Percentiles rank a stretch among this genome's conserved stretches.
Conservation (phyloP, 23 tunicate species). For the Ascidia mentula region DNA sequence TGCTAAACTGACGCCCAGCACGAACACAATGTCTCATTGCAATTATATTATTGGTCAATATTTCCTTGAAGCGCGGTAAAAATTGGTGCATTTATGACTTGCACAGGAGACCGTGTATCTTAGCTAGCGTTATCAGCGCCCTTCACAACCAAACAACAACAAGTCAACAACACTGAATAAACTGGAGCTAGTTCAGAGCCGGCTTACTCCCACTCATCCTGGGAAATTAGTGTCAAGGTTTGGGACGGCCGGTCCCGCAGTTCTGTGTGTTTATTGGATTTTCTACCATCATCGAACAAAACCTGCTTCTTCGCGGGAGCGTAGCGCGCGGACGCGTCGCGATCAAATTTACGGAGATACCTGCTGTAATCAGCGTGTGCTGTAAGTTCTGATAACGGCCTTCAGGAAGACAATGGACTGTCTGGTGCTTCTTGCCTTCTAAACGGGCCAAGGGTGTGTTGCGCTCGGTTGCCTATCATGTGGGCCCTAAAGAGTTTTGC, state of each 20-base stretch:
- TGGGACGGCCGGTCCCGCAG: not conserved
- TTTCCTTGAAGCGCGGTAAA: too few species aligned
- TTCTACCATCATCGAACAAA: not conserved
- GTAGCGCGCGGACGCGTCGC: not conserved
- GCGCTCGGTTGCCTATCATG: not conserved
- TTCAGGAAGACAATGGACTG: not conserved
- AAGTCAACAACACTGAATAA: not conserved
- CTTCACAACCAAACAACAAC: not conserved
- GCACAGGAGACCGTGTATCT: not conserved
- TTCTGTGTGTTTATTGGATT: not conserved
- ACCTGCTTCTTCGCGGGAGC: not conserved
- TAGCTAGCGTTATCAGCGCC: not conserved
- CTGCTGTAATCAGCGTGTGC: not conserved
- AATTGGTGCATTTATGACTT: too few species aligned
- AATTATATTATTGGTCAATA: too few species aligned
- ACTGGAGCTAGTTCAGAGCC: slow-evolving; percentile 17
- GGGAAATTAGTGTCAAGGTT: slow-evolving; percentile 7
- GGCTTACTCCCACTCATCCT: slow-evolving; percentile 7
- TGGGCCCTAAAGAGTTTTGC: too few species aligned
- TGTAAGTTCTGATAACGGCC: not conserved
- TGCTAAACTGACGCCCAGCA: too few species aligned
- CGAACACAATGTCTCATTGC: too few species aligned
- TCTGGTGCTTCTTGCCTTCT: slow-evolving; percentile 8
- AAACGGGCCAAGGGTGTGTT: slow-evolving; percentile 1
- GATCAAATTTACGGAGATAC: not conserved